These are phyloP conservation scores for Oncorhynchus clarkii DNA, from an alignment of 2,113 vertebrate genomes.

Conservation along the genomic window DNA sequence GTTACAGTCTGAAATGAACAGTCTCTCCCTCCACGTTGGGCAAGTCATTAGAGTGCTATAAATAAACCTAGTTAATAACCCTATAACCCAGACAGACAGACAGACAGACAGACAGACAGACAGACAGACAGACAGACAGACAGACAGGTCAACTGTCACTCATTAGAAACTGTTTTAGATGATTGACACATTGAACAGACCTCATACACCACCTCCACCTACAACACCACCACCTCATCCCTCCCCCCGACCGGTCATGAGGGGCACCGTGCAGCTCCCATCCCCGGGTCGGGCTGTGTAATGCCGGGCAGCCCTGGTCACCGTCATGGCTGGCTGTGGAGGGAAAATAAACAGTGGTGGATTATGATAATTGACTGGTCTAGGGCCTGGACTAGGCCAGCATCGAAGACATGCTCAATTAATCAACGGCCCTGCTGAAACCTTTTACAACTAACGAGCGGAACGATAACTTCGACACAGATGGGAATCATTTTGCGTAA, in stretches of 20 bases:
- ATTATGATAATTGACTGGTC: constrained; percentile 87
- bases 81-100: no score
- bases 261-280: constrained; percentile 64
- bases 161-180: constrained; percentile 37
- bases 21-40: constrained; percentile 10
- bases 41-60: constrained; percentile 6
- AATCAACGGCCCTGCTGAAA: constrained; percentile 83
- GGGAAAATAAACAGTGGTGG: constrained; percentile 84
- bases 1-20: not conserved
- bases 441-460: constrained; percentile 77
- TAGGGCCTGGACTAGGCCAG: constrained; percentile 66
- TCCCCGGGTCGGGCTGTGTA: constrained; percentile 42
- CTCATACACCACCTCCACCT: not conserved
- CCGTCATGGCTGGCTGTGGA: constrained; percentile 59
- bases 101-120: no score
- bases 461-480: constrained; percentile 82
- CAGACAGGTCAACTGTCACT: constrained; percentile 49
- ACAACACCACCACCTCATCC: not conserved
- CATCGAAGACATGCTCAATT: constrained; percentile 77
- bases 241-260: constrained; percentile 10
- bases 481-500: constrained; percentile 87
- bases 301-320: constrained; percentile 37
- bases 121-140: no score
- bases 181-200: constrained; percentile 53
- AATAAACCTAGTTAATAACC: constrained; percentile 16